Evolutionary conservation across 2,888 invertebrate genomes (phyloP).

Genomic region (Archips crataeganus): DNA sequence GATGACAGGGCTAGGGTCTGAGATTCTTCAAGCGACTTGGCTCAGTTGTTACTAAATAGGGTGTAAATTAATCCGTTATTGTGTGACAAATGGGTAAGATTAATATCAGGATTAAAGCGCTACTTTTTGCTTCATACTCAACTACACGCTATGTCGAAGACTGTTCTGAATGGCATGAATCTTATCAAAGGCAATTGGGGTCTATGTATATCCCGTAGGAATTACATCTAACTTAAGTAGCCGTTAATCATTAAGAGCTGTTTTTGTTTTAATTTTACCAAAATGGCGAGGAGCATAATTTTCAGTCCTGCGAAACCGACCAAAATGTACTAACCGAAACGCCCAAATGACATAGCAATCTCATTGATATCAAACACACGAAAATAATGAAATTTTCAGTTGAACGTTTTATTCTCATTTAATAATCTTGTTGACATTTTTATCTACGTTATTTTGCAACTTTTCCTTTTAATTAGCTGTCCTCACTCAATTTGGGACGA

Average conservation of each 20-base stretch:
- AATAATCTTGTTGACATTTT: conserved; percentile 18
- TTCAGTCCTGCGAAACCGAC: no score
- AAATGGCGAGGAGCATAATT: no score
- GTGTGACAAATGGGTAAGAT: conserved; percentile 32
- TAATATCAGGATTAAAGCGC: conserved; percentile 26
- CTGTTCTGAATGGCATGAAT: background rate
- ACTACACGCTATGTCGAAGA: background rate
- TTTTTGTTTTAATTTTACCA: no score
- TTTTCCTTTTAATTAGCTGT: conserved; percentile 35
- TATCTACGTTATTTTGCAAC: conserved; percentile 17
- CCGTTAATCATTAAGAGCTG: no score
- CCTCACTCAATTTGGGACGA: conserved; percentile 25
- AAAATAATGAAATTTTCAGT: background rate
- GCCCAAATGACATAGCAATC: no score
- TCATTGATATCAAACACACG: no score
- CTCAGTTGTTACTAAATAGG: conserved; percentile 39
- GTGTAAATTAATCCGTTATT: conserved; percentile 38
- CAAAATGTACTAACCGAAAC: no score
- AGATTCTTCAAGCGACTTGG: conserved; percentile 33
- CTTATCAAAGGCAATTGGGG: no score
- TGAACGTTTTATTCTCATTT: background rate
- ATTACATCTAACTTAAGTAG: no score
- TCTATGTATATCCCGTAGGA: no score
- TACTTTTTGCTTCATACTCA: conserved; percentile 18
- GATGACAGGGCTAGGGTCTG: conserved; percentile 44